Conservation (phyloP, 2,888 invertebrate species). For the Synanthedon tipuliformis region DNA sequence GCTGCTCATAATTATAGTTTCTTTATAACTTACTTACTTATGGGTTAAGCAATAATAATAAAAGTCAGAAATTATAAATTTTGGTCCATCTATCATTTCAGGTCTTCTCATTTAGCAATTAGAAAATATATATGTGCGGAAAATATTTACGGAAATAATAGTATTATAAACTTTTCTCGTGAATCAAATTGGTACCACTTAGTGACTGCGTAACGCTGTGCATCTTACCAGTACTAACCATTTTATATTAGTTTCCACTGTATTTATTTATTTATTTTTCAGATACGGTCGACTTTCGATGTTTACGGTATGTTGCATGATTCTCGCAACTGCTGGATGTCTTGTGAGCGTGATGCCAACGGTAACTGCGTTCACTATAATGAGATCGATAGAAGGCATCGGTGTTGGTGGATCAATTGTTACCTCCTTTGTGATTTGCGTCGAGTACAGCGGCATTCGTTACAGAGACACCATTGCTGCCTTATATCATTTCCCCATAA, state of each 20-base stretch:
- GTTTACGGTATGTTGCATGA: constrained; percentile 22
- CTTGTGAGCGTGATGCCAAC: constrained; percentile 34
- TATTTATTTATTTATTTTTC: constrained; percentile 9
- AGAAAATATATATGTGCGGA: too few species aligned
- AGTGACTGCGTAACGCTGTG: background rate
- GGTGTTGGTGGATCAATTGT: constrained; percentile 43
- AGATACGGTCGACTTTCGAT: constrained; percentile 39
- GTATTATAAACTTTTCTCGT: too few species aligned
- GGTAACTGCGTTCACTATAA: constrained; percentile 22
- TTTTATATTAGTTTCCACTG: background rate
- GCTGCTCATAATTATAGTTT: too few species aligned
- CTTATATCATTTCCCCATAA: constrained; percentile 40
- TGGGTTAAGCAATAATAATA: too few species aligned
- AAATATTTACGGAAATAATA: too few species aligned
- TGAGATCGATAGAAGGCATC: constrained; percentile 41
- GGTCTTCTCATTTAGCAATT: too few species aligned
- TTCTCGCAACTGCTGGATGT: constrained; percentile 28
- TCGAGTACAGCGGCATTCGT: constrained; percentile 36
- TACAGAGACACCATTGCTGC: constrained; percentile 41
- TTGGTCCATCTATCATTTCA: too few species aligned
- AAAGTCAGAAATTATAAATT: too few species aligned
- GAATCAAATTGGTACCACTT: background rate
- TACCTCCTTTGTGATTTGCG: constrained; percentile 36
- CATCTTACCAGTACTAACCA: background rate
- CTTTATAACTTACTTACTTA: too few species aligned